Conservation (phyloP, 2,888 invertebrate genomes). For the Sicus ferrugineus region DNA sequence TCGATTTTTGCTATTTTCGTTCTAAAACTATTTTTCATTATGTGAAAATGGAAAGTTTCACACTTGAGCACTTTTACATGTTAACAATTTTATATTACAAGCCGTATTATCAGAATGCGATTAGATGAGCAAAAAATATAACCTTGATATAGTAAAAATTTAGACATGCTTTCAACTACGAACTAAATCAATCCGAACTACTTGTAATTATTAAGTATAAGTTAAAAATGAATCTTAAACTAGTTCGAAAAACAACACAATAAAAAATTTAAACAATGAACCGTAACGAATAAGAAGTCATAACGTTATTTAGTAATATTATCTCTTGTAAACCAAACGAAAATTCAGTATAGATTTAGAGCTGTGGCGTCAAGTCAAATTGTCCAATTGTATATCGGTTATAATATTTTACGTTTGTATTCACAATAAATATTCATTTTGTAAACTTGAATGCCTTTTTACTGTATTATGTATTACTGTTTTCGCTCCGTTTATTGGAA, state of each 20-base stretch:
- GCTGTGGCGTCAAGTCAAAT: conserved; percentile 8
- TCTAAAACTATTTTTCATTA: no score
- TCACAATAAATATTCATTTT: conserved; percentile 6
- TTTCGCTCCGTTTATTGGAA: neutral
- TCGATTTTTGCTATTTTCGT: no score
- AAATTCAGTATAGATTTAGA: conserved; percentile 6
- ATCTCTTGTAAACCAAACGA: conserved; percentile 2
- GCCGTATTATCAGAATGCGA: no score
- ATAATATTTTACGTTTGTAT: conserved; percentile 7
- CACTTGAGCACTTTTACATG: no score
- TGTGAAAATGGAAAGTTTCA: no score
- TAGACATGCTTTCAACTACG: neutral
- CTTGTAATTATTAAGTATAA: conserved; percentile 24
- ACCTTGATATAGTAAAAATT: conserved; percentile 3
- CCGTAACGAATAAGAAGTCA: neutral
- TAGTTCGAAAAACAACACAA: conserved; percentile 29
- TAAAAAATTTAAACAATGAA: conserved; percentile 34
- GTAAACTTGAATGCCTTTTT: conserved; percentile 2
- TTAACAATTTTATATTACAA: no score
- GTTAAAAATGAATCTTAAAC: conserved; percentile 26
- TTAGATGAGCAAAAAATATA: no score
- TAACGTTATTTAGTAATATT: neutral
- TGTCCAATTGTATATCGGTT: conserved; percentile 21
- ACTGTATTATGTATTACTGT: neutral
- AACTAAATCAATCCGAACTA: conserved; percentile 12